Base-by-base conservation (phyloP, 2,888 invertebrate species). In the Torymus aiolomorphi region DNA sequence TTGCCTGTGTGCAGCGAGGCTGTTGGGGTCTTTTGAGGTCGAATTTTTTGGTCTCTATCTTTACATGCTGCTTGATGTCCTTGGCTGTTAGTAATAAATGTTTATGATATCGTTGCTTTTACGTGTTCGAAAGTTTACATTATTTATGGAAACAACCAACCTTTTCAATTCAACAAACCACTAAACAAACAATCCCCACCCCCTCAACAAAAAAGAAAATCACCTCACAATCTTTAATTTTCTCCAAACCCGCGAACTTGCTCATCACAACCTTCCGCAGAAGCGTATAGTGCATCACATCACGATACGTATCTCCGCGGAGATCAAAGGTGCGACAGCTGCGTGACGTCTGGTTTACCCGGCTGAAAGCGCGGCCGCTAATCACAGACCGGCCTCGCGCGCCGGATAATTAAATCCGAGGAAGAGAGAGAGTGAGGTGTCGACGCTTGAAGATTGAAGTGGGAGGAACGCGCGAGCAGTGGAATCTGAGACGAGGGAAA, bases 331-430 rank as follows among this genome's bases (percentile, higher is more conserved):
- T 82, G 82, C 83, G 88, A 89, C 89, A 87, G 86, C 42, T 8
- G 8, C 8, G 86, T 87, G 87, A 89, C 84, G 88, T 83, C 88
- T 88, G 88, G 87, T 89, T 89, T 89, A 87, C 86, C 84, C 73
- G 85, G 80, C 82, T 86, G 89, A 89, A 88, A 14, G 67, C 42
- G 42, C 42, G 42, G 84, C 84, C 86, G 86, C 85, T 89, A 90
- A 90, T 90, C 88, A 89, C 86, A 85, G 87, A 81, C 83, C 85
- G 81, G 82, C 81, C 84, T 83, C 51, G 51, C 12, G 42, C 13
- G 0, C 52, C 52, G 76, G 69, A 76, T 80, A 80, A 80, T 80
- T 80, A 80, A 80, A 80, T 80, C 63, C 67, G 31, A 11, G 42
- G 10, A 12, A 20, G 24, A 63, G 61, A n/a, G 31, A 56, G 62